Conservation (phyloP, 2,797 vertebrate species). For the Columba guinea region DNA sequence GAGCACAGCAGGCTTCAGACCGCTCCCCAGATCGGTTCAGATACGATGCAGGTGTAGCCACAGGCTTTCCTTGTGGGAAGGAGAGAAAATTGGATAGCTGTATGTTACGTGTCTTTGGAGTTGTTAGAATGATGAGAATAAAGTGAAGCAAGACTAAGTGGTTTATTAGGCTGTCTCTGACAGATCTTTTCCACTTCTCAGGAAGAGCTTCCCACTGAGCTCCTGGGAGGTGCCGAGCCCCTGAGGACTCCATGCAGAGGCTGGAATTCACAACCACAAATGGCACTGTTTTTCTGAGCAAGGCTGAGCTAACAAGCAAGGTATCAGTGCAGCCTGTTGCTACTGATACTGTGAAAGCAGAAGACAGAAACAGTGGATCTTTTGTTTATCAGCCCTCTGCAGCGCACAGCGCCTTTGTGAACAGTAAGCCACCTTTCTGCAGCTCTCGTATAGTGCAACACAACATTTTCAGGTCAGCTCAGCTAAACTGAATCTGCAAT, state of each 20-base stretch:
- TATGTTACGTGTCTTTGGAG: not conserved
- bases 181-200: not conserved
- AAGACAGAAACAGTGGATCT: conserved; percentile 48
- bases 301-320: conserved; percentile 17
- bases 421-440: conserved; percentile 19
- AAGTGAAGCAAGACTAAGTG: conserved; percentile 19
- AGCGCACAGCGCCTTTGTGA: conserved; percentile 10
- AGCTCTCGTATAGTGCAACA: not conserved
- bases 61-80: conserved; percentile 3
- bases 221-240: not conserved
- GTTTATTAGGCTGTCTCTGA: not conserved
- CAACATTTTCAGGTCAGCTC: not conserved
- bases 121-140: not conserved
- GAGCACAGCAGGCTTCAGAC: not conserved
- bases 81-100: not conserved
- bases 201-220: not conserved
- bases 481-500: not conserved
- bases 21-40: not conserved
- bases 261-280: not conserved
- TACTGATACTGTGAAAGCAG: conserved; percentile 34
- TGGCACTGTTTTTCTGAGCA: not conserved
- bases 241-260: not conserved
- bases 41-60: not conserved
- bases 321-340: conserved; percentile 40
- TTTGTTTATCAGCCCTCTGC: conserved; percentile 52